phyloP scores from a whole-genome alignment of 1,140 invertebrate species.

The Tetragonula clypearis region DNA sequence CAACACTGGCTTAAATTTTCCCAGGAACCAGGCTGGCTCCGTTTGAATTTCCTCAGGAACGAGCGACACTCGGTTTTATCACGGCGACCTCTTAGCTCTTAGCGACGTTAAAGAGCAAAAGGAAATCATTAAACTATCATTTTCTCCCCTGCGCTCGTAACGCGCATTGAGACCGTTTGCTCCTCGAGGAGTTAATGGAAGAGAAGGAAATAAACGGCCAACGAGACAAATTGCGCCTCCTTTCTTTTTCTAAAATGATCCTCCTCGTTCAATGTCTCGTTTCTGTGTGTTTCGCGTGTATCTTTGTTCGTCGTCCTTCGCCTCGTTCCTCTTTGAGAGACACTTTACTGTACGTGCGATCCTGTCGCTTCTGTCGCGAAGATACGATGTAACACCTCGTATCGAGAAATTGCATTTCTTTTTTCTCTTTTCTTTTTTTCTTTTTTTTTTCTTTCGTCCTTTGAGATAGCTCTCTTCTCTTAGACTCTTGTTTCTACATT shows the following conservation, averaged over 20 bases:
- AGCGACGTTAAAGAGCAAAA: not conserved
- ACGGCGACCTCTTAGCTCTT: not conserved
- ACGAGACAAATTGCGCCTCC: constrained; percentile 9
- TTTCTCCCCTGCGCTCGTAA: constrained; percentile 8
- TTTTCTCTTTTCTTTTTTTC: too few relatives aligned
- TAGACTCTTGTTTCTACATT: not conserved
- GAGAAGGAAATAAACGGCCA: constrained; percentile 10
- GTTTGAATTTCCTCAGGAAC: constrained; percentile 22
- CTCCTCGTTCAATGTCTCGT: not conserved
- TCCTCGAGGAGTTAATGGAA: constrained; percentile 18
- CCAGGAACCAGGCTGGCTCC: not conserved
- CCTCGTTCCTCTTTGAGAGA: too few relatives aligned
- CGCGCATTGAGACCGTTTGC: not conserved
- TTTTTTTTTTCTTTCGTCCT: too few relatives aligned
- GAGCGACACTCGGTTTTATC: constrained; percentile 1
- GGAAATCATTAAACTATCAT: constrained; percentile 44
- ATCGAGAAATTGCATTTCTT: too few relatives aligned
- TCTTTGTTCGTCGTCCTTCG: too few relatives aligned
- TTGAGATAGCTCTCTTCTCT: too few relatives aligned
- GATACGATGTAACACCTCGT: too few relatives aligned
- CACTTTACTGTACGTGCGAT: too few relatives aligned
- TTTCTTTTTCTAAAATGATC: not conserved
- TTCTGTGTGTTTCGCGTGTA: not conserved
- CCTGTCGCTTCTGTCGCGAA: too few relatives aligned
- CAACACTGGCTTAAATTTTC: not conserved